A percentile compares a stretch with the other conserved stretches of the same genome.
phyloP scores from a whole-genome alignment of 1,140 invertebrate species.

The Zaprionus africanus region DNA sequence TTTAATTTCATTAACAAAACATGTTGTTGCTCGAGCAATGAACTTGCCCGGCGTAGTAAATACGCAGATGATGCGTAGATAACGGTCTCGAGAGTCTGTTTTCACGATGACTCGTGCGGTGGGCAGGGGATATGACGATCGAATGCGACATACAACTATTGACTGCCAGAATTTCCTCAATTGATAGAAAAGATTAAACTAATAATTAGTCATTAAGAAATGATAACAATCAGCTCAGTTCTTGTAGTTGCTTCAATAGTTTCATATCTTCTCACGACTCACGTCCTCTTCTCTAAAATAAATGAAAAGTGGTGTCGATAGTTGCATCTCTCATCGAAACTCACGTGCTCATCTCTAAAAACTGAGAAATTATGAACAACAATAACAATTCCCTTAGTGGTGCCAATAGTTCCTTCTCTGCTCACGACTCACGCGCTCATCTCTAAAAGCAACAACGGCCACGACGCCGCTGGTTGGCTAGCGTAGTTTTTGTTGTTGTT shows the following conservation, averaged over 20 bases:
- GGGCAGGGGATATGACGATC: too few relatives aligned
- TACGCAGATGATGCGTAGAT: conserved; percentile 2
- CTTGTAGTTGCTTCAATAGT: too few relatives aligned
- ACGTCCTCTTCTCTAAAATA: too few relatives aligned
- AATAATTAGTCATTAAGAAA: neutral
- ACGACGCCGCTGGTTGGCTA: conserved; percentile 21
- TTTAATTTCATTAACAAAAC: conserved; percentile 2
- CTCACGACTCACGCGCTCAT: conserved; percentile 26
- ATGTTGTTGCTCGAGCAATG: conserved; percentile 1
- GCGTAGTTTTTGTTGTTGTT: conserved; percentile 19
- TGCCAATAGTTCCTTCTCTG: too few relatives aligned
- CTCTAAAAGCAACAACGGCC: conserved; percentile 17
- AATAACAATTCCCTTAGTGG: too few relatives aligned
- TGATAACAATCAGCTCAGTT: too few relatives aligned
- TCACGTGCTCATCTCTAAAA: too few relatives aligned
- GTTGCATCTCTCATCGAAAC: too few relatives aligned
- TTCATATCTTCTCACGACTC: too few relatives aligned
- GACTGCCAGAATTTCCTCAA: neutral
- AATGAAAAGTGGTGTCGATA: too few relatives aligned
- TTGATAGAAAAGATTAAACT: neutral
- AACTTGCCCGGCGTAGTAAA: neutral
- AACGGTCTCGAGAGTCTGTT: neutral
- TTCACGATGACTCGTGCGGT: neutral
- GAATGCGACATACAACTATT: too few relatives aligned
- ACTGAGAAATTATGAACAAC: too few relatives aligned